phyloP scores from a whole-genome alignment of 1,140 invertebrate species.

The Chionoecetes opilio region DNA sequence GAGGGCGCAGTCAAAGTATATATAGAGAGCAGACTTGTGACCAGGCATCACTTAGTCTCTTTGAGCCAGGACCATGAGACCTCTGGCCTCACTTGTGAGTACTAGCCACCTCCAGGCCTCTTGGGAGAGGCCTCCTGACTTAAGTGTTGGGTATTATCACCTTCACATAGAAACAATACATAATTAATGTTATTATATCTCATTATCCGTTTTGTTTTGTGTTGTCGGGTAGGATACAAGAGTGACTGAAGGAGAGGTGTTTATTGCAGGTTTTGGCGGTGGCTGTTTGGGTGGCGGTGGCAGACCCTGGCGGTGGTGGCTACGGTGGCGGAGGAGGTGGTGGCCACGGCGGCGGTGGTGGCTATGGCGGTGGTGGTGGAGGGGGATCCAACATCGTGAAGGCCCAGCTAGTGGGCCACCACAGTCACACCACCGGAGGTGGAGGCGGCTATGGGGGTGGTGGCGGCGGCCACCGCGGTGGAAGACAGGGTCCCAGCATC shows the following conservation, averaged over 20 bases:
- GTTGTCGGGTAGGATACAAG: too few relatives aligned
- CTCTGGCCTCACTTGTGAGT: background rate
- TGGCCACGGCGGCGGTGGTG: conserved; percentile 9
- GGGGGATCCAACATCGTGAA: background rate
- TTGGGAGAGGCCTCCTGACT: background rate
- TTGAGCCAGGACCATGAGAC: conserved; percentile 3
- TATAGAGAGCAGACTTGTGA: background rate
- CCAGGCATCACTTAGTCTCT: background rate
- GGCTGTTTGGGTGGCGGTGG: background rate
- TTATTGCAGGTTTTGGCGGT: conserved; percentile 35
- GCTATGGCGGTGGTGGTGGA: background rate
- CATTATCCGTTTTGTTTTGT: too few relatives aligned
- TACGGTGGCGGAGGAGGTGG: background rate
- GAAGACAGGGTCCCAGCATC: background rate
- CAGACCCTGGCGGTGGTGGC: background rate
- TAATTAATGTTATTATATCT: too few relatives aligned
- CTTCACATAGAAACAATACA: too few relatives aligned
- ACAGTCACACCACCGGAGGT: conserved; percentile 40
- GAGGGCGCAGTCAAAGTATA: background rate
- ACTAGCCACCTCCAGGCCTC: background rate
- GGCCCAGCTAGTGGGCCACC: conserved; percentile 47
- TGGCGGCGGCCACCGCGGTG: background rate
- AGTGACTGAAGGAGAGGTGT: background rate
- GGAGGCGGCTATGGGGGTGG: background rate
- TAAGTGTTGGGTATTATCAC: background rate